Percentiles rank a stretch among this genome's conserved stretches.
Evolutionary conservation across 2,888 invertebrate genomes (phyloP).

Genomic region (Ophion ventricosus): DNA sequence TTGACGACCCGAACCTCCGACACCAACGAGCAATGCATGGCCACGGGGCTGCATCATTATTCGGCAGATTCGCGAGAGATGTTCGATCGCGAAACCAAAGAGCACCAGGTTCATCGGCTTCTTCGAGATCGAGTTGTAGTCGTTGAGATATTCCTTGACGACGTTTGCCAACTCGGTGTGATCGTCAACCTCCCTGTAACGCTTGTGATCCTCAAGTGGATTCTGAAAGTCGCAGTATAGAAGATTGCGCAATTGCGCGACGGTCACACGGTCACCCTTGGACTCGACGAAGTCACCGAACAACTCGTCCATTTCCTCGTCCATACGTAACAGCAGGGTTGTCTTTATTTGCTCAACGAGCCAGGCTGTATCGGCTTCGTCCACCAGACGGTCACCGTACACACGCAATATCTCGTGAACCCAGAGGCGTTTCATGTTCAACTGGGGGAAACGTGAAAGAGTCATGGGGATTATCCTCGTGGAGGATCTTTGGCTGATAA

Average conservation of each 20-base stretch:
- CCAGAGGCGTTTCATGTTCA: conserved; percentile 95
- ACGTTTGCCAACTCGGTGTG: conserved; percentile 90
- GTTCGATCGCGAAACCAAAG: conserved; percentile 97
- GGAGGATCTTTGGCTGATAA: too few species aligned
- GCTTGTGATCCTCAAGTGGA: conserved; percentile 94
- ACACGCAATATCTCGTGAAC: conserved; percentile 96
- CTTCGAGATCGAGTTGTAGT: conserved; percentile 97
- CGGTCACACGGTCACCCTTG: conserved; percentile 86
- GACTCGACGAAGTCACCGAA: conserved; percentile 86
- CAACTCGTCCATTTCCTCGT: conserved; percentile 89
- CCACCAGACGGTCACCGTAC: conserved; percentile 95
- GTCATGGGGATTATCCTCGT: background rate
- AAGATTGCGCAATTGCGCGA: conserved; percentile 92
- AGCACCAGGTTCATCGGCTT: conserved; percentile 98
- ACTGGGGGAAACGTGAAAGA: conserved; percentile 83
- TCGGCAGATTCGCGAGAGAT: conserved; percentile 94
- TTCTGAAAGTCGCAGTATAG: conserved; percentile 98
- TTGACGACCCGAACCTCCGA: conserved; percentile 97
- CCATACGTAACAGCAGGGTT: conserved; percentile 86
- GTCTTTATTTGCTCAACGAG: conserved; percentile 88
- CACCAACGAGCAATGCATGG: conserved; percentile 94
- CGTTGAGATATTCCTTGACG: conserved; percentile 94
- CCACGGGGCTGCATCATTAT: conserved; percentile 96
- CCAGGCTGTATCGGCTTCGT: conserved; percentile 92
- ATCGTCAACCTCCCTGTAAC: conserved; percentile 90